These are phyloP conservation scores for Verasper variegatus DNA, from an alignment of 2,113 vertebrate species.

Conservation along the genomic window DNA sequence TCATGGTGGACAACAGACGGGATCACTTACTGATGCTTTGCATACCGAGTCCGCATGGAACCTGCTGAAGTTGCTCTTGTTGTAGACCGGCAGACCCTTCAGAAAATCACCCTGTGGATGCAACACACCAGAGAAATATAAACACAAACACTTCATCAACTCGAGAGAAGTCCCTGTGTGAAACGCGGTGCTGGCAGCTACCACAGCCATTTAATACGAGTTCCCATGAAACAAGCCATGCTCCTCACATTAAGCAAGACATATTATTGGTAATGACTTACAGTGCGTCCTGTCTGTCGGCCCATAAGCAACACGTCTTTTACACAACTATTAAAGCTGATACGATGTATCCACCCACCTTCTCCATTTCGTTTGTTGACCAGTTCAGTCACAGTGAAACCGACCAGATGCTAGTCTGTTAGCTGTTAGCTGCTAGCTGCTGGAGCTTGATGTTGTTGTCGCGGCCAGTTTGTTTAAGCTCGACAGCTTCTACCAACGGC, in stretches of 20 bases:
- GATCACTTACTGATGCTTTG: constrained; percentile 91
- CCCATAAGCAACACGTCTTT: no score
- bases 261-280: no score
- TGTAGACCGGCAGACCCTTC: constrained; percentile 94
- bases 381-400: constrained; percentile 5
- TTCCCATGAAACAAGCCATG: no score
- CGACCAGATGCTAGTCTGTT: constrained; percentile 30
- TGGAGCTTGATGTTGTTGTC: constrained; percentile 54
- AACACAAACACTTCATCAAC: neutral
- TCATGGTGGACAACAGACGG: neutral
- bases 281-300: no score
- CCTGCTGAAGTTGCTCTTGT: constrained; percentile 95
- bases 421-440: constrained; percentile 44
- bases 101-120: constrained; percentile 89
- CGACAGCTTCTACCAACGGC: neutral
- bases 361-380: constrained; percentile 57
- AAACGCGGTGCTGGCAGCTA: neutral
- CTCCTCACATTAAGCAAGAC: no score
- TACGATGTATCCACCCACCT: constrained; percentile 49
- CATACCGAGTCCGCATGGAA: constrained; percentile 95
- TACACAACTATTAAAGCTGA: no score
- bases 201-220: neutral
- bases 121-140: neutral
- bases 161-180: no score
- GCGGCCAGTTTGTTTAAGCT: constrained; percentile 28